phyloP scores from a whole-genome alignment of 1,140 invertebrate genomes.

The Solen grandis region DNA sequence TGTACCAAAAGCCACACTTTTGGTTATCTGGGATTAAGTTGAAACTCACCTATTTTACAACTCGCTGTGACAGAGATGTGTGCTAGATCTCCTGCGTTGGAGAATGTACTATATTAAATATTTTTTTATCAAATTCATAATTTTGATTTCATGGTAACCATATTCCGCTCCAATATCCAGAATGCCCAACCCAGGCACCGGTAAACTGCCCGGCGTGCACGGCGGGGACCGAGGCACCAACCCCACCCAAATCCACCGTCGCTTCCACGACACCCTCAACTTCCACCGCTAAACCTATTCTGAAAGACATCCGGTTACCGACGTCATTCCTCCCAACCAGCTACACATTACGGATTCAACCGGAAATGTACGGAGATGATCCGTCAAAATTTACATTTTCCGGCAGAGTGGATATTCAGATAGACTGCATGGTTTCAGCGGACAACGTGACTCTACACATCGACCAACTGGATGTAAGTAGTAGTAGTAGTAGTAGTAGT shows the following conservation, averaged over 20 bases:
- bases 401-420: slow-evolving; percentile 87
- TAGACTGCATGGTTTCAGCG: slow-evolving; percentile 83
- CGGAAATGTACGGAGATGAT: slow-evolving; percentile 68
- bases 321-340: slow-evolving; percentile 66
- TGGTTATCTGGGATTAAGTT: no score
- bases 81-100: no score
- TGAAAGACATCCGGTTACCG: slow-evolving; percentile 65
- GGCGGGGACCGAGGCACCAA: background rate
- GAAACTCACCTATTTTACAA: no score
- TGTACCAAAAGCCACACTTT: no score
- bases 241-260: background rate
- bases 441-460: slow-evolving; percentile 87
- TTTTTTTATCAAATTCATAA: no score
- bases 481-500: no score
- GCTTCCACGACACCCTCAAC: background rate
- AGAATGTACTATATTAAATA: no score
- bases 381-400: slow-evolving; percentile 83
- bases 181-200: background rate
- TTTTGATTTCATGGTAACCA: no score
- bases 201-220: background rate
- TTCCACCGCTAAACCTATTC: background rate
- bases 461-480: slow-evolving; percentile 57
- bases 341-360: slow-evolving; percentile 73
- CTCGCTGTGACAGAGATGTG: no score
- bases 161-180: no score